Percentiles rank a stretch among this genome's conserved stretches.
Conservation (phyloP, 2,113 vertebrate species). For the Eretmochelys imbricata region DNA sequence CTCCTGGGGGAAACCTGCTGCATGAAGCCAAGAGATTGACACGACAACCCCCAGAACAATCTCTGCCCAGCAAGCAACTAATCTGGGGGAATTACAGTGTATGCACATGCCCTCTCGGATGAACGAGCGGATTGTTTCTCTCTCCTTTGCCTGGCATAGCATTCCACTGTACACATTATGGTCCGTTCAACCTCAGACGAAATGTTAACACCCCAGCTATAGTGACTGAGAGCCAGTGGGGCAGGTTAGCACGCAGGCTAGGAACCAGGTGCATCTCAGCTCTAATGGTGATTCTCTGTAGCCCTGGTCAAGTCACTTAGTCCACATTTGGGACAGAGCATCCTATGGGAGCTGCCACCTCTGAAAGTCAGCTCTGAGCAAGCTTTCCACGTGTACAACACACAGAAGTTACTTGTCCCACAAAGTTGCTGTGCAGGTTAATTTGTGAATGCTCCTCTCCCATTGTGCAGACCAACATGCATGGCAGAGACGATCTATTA, state of each 20-base stretch:
- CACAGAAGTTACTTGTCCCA: neutral
- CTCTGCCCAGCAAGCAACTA: neutral
- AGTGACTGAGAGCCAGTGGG: neutral
- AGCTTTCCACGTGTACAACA: neutral
- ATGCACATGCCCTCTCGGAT: neutral
- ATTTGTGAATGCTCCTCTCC: too few species aligned
- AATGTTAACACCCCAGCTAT: neutral
- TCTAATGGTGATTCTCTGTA: neutral
- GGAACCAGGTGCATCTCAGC: neutral
- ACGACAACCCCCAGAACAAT: accelerated
- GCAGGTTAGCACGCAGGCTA: too few species aligned
- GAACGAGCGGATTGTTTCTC: neutral
- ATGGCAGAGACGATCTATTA: too few species aligned
- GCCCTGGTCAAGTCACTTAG: neutral
- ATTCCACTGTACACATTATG: neutral
- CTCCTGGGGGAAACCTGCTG: accelerated
- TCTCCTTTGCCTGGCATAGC: neutral
- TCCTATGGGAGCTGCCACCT: neutral
- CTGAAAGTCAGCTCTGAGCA: neutral
- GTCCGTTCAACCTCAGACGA: neutral
- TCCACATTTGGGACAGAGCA: neutral
- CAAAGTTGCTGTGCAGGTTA: neutral
- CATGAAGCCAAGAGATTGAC: accelerated
- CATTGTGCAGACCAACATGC: too few species aligned
- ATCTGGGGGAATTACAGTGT: neutral